Conservation (phyloP, 2,888 invertebrate species). For the Drosophila recens region DNA sequence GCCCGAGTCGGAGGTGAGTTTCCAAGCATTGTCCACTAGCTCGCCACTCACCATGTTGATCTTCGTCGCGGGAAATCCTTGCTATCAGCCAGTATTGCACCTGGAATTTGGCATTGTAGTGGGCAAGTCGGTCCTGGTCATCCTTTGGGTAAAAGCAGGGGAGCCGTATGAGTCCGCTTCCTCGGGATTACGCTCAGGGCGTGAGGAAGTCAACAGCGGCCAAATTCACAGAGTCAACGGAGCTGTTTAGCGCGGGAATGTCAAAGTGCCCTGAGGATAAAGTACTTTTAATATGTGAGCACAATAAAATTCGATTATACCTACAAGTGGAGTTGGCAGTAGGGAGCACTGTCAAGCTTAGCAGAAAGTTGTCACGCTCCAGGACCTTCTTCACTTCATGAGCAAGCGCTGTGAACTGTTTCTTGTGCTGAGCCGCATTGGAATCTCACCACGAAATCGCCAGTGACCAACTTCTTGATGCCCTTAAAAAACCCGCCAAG, state of each 20-base stretch:
- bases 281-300: not conserved
- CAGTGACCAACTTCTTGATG: constrained; percentile 90
- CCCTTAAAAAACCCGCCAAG: constrained; percentile 89
- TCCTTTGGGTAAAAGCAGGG: constrained; percentile 87
- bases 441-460: constrained; percentile 90
- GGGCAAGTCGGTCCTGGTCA: constrained; percentile 87
- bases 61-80: constrained; percentile 88
- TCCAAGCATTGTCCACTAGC: constrained; percentile 92
- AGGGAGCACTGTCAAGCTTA: constrained; percentile 90
- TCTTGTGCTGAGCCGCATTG: constrained; percentile 91
- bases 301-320: constrained; percentile 56
- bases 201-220: constrained; percentile 92
- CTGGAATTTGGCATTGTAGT: constrained; percentile 89
- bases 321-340: constrained; percentile 91
- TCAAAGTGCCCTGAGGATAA: constrained; percentile 91
- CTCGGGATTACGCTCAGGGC: constrained; percentile 91
- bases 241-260: constrained; percentile 89
- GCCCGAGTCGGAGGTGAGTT: constrained; percentile 90
- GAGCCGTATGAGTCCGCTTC: constrained; percentile 92
- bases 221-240: constrained; percentile 92
- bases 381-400: constrained; percentile 91
- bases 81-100: constrained; percentile 88
- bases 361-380: constrained; percentile 88
- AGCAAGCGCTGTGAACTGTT: constrained; percentile 91
- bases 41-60: constrained; percentile 90